phyloP scores from a whole-genome alignment of 1,140 invertebrate species.

The Macrotrachela quadricornifera region DNA sequence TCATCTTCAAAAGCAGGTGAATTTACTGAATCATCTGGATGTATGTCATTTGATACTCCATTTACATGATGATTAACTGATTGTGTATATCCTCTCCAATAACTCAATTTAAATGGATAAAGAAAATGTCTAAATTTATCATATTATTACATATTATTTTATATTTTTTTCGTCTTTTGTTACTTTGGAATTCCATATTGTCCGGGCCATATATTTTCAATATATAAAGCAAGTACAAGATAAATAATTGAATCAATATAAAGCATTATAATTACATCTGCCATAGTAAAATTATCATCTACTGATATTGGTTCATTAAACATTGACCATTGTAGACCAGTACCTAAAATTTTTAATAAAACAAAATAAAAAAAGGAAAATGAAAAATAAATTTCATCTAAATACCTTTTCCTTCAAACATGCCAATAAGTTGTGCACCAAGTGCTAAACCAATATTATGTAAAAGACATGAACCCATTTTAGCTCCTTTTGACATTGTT shows the following conservation, averaged over 20 bases:
- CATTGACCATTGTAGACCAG: too few species aligned
- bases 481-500: constrained; percentile 14
- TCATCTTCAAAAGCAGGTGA: too few species aligned
- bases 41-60: too few species aligned
- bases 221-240: constrained; percentile 41
- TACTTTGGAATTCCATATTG: constrained; percentile 30
- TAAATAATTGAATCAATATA: constrained; percentile 42
- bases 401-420: constrained; percentile 31
- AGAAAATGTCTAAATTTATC: too few species aligned
- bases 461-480: constrained; percentile 16
- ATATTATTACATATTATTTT: too few species aligned
- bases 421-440: constrained; percentile 24
- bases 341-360: too few species aligned
- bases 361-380: not conserved
- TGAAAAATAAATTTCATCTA: constrained; percentile 2
- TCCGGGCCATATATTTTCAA: constrained; percentile 47
- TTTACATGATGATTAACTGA: too few species aligned
- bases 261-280: constrained; percentile 35
- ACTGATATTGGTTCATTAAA: constrained; percentile 3
- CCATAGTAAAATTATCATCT: constrained; percentile 24
- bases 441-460: constrained; percentile 22
- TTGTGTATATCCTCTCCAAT: too few species aligned
- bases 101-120: too few species aligned
- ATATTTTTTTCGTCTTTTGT: too few species aligned
- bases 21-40: too few species aligned